A percentile compares a stretch with the other conserved stretches of the same genome.
Conservation (phyloP, 2,113 vertebrate species). For the Triplophysa tibetana region DNA sequence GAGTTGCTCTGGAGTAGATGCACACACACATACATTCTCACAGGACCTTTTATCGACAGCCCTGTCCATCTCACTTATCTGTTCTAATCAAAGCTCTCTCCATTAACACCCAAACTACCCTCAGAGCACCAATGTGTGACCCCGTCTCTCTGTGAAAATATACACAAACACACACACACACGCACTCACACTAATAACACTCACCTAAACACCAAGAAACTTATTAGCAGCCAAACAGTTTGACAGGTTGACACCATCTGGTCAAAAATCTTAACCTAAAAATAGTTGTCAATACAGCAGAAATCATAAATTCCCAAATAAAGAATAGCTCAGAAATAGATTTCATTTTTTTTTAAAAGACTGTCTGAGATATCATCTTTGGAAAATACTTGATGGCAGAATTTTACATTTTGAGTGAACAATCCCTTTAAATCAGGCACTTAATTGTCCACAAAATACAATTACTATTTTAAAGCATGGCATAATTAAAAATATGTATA, state of each 20-base stretch:
- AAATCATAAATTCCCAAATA: not conserved
- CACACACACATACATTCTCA: conserved; percentile 20
- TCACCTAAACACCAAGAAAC: conserved; percentile 25
- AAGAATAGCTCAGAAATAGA: too few species aligned
- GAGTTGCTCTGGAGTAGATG: not conserved
- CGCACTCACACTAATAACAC: not conserved
- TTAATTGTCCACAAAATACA: too few species aligned
- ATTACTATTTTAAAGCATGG: too few species aligned
- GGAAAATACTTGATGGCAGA: not conserved
- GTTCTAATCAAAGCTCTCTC: conserved; percentile 53
- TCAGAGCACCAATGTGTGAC: conserved; percentile 21
- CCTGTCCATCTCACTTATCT: conserved; percentile 56
- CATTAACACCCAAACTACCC: conserved; percentile 47
- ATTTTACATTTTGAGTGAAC: not conserved
- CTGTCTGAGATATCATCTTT: too few species aligned
- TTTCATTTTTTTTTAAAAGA: too few species aligned
- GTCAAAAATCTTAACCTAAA: not conserved
- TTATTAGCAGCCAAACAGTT: conserved; percentile 22
- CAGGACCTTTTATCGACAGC: conserved; percentile 40
- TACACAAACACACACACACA: conserved; percentile 21
- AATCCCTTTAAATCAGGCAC: too few species aligned
- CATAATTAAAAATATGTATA: too few species aligned
- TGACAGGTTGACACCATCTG: not conserved
- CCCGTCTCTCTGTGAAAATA: conserved; percentile 26
- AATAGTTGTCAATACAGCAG: not conserved